These are phyloP conservation scores for Thermophis baileyi DNA, from an alignment of 2,113 vertebrate species.

Conservation along the genomic window DNA sequence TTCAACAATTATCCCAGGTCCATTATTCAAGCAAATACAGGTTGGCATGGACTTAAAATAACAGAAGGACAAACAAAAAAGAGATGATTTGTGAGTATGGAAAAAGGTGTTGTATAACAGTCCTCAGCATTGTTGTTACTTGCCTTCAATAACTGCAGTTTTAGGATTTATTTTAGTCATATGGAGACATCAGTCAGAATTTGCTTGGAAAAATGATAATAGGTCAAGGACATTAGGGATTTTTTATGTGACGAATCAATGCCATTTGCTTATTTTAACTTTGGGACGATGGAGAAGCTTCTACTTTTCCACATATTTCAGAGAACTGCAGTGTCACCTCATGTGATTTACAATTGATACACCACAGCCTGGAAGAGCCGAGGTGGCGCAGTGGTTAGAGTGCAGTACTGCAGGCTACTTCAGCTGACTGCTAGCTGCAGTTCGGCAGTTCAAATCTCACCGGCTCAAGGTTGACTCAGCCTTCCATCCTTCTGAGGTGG, in stretches of 20 bases:
- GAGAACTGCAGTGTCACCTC: background rate
- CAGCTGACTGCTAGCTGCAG: no score
- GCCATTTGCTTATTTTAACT: background rate
- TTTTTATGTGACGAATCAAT: background rate
- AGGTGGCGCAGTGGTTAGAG: no score
- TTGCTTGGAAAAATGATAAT: background rate
- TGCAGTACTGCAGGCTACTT: no score
- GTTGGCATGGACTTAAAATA: background rate
- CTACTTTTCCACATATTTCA: background rate
- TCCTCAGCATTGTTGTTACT: background rate
- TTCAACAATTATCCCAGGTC: slow-evolving; percentile 5
- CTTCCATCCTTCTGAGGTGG: no score
- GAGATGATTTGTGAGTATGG: background rate
- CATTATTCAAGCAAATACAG: background rate
- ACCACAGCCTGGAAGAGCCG: background rate
- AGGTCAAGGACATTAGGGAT: background rate
- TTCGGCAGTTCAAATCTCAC: no score
- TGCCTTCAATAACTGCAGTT: background rate
- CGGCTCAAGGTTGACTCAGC: no score
- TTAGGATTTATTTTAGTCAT: background rate
- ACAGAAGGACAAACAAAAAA: background rate
- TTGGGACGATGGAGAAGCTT: background rate
- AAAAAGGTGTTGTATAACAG: background rate
- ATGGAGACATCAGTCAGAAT: background rate
- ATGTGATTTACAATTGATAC: background rate